phyloP scores from a whole-genome alignment of 2,797 vertebrate genomes.

The Hemibagrus guttatus region DNA sequence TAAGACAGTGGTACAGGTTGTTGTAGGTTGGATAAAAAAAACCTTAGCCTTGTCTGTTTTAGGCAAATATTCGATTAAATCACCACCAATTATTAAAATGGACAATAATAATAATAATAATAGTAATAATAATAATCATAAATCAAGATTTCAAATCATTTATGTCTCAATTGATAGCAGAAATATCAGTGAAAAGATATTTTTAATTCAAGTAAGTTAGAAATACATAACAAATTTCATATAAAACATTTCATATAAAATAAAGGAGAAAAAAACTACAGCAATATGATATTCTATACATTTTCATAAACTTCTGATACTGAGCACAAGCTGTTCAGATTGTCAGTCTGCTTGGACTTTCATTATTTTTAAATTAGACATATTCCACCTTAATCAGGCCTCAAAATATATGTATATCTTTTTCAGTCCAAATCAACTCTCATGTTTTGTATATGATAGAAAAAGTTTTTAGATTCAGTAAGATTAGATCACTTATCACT shows the following conservation, averaged over 20 bases:
- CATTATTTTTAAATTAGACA: background rate
- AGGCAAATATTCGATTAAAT: background rate
- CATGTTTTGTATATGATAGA: background rate
- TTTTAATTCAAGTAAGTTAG: background rate
- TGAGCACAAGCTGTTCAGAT: background rate
- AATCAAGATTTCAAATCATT: background rate
- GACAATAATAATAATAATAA: background rate
- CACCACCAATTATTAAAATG: background rate
- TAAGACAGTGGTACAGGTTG: background rate
- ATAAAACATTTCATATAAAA: background rate
- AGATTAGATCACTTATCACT: background rate
- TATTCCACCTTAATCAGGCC: background rate
- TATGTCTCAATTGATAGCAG: background rate
- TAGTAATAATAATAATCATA: background rate
- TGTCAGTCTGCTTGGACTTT: background rate
- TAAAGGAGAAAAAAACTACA: background rate
- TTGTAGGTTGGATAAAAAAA: background rate
- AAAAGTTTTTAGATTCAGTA: background rate
- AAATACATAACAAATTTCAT: too few species aligned
- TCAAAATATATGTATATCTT: background rate
- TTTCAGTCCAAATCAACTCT: background rate
- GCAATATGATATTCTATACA: background rate
- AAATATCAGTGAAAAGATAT: background rate
- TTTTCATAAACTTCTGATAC: background rate
- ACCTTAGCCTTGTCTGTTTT: background rate